Base-by-base conservation (phyloP, 2,888 invertebrate genomes). In the Diadegma fenestrale region DNA sequence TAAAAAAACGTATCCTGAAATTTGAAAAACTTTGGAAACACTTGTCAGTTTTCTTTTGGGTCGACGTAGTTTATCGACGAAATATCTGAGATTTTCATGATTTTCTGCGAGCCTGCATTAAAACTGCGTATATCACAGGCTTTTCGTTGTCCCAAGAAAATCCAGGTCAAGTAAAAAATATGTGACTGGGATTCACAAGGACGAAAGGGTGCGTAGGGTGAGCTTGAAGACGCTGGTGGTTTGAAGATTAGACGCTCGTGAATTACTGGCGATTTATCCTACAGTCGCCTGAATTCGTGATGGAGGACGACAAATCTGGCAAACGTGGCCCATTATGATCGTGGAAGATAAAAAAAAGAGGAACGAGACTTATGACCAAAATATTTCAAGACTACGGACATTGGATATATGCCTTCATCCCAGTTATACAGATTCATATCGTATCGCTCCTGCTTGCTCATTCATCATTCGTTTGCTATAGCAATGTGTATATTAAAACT, bases 161-260 rank as follows among this genome's bases (percentile, higher is more conserved):
- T 63, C 41, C 63, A 37, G 71, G 71, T 72, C 80, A 54, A 51
- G 41, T 72, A 51, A 72, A 80, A 80, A 76, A 72, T 64, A 80
- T 78, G 64, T 64, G 75, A 61, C 61, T 30, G 19, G 63, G 69
- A 75, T 82, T 72, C 48, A 48, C 45, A 41, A 64, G 41, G 69
- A 72, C n/a, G 51, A 69, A 71, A 64, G 76, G 76, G 54, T 78
- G 58, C 30, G 71, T 71, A 51, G 63, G 64, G 26, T 54, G 41
- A 26, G 33, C 19, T 72, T 64, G 43, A 51, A 71, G 69, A 61
- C 51, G 76, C 76, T 72, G 80, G 51, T 6, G 45, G 37, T 76
- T 58, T 33, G 41, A 54, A 84, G 84, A 84, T 84, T 84, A 84
- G 80, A 71, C 71, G 61, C 17, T 66, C 71, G 64, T 76, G 71